Evolutionary conservation across 2,113 vertebrate species (phyloP).

Genomic region (Noturus placidus): DNA sequence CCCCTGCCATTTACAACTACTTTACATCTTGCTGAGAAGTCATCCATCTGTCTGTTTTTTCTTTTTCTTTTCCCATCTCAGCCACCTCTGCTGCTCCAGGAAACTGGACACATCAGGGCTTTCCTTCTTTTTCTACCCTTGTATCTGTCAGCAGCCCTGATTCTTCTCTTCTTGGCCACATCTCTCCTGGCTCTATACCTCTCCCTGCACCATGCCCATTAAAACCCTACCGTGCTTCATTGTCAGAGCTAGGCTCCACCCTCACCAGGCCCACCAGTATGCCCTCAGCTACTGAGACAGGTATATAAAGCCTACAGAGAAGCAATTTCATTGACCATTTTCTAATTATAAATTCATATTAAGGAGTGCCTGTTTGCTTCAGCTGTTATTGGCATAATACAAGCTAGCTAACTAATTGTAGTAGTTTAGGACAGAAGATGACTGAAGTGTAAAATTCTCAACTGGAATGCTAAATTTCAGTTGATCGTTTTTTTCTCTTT

Average conservation of each 20-base stretch:
- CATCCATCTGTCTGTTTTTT: not conserved
- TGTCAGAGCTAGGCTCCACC: conserved; percentile 48
- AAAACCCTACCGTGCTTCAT: conserved; percentile 46
- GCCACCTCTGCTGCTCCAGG: conserved; percentile 44
- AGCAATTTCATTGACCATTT: not conserved
- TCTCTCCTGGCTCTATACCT: conserved; percentile 38
- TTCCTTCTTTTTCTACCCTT: conserved; percentile 37
- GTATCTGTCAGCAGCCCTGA: conserved; percentile 37
- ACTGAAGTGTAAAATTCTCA: not conserved
- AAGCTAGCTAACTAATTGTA: not conserved
- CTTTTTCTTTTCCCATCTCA: conserved; percentile 29
- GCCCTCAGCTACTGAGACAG: conserved; percentile 70
- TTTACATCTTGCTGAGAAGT: not conserved
- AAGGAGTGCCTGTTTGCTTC: not conserved
- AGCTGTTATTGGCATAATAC: not conserved
- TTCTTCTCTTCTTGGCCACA: conserved; percentile 52
- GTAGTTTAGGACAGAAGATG: not conserved
- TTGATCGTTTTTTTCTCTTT: not conserved
- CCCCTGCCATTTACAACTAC: not conserved
- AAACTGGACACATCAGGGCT: conserved; percentile 49
- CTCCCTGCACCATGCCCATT: conserved; percentile 44
- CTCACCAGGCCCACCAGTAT: conserved; percentile 70
- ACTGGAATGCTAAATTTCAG: not conserved
- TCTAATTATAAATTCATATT: not conserved
- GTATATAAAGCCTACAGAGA: conserved; percentile 57